Conservation (phyloP, 2,888 invertebrate species). For the Nomada flava region DNA sequence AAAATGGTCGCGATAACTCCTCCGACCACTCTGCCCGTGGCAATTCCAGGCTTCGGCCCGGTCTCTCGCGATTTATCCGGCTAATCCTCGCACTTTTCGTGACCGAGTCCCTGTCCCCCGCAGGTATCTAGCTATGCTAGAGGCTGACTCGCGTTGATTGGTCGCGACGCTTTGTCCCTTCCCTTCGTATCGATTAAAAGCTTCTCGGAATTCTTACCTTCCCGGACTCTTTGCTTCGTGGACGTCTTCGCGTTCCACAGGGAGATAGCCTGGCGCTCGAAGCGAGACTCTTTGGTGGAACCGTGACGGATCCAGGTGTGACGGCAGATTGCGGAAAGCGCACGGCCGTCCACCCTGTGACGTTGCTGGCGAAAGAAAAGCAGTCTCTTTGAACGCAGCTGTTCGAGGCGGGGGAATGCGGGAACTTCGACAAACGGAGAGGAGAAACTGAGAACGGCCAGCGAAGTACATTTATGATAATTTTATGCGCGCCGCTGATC, state of each 20-base stretch:
- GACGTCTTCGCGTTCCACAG: not conserved
- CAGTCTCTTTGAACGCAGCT: not conserved
- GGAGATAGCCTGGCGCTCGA: too few species aligned
- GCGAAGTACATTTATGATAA: conserved; percentile 74
- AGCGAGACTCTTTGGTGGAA: not conserved
- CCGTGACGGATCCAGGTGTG: conserved; percentile 10
- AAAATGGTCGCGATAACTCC: conserved; percentile 77
- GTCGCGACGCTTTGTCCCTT: not conserved
- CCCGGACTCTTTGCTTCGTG: too few species aligned
- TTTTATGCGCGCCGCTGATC: conserved; percentile 73
- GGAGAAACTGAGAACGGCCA: conserved; percentile 13
- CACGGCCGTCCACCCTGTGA: not conserved
- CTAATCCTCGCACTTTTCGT: conserved; percentile 70
- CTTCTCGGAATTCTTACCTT: conserved; percentile 22
- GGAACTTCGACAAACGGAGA: not conserved
- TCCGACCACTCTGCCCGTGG: conserved; percentile 40
- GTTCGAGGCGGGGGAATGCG: not conserved
- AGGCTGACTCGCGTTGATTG: conserved; percentile 30
- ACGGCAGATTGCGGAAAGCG: conserved; percentile 15
- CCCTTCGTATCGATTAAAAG: conserved; percentile 2
- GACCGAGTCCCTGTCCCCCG: conserved; percentile 25
- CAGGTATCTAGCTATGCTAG: conserved; percentile 36
- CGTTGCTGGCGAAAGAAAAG: not conserved
- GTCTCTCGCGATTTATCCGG: conserved; percentile 67
- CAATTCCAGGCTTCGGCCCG: conserved; percentile 55